These are phyloP conservation scores for Drosophila eugracilis DNA, from an alignment of 1,140 invertebrate species.

Conservation along the genomic window DNA sequence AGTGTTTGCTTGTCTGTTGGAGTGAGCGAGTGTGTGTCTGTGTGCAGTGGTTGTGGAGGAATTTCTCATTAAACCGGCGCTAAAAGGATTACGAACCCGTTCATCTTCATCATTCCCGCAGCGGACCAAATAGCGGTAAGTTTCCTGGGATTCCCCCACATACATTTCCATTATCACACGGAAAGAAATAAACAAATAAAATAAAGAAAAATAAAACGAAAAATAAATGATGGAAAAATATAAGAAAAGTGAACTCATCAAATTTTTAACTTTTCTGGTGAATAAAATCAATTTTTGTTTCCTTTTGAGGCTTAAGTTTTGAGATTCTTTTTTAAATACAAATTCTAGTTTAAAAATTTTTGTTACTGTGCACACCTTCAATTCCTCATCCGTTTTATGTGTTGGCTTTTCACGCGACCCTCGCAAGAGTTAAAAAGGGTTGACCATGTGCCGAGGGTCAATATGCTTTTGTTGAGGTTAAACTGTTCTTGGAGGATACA, in stretches of 20 bases:
- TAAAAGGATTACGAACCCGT: constrained; percentile 78
- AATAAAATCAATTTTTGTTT: too few relatives aligned
- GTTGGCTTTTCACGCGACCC: constrained; percentile 70
- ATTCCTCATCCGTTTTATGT: constrained; percentile 51
- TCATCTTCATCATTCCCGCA: constrained; percentile 67
- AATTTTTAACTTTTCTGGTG: too few relatives aligned
- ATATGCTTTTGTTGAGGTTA: constrained; percentile 70
- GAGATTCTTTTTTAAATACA: too few relatives aligned
- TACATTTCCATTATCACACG: constrained; percentile 4
- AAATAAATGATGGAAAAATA: neutral
- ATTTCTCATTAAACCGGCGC: constrained; percentile 75
- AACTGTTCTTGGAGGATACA: constrained; percentile 65
- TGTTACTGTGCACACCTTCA: constrained; percentile 12
- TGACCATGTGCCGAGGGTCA: constrained; percentile 54
- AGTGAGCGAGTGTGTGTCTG: constrained; percentile 20
- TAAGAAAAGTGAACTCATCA: too few relatives aligned
- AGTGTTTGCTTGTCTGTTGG: constrained; percentile 18
- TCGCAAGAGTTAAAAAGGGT: constrained; percentile 59
- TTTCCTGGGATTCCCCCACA: constrained; percentile 23
- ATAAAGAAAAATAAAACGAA: neutral
- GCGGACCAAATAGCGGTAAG: constrained; percentile 63
- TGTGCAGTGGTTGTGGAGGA: constrained; percentile 45
- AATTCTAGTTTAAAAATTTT: neutral
- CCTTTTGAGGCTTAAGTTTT: too few relatives aligned
- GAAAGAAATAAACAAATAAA: neutral